These are phyloP conservation scores for Alectura lathami DNA, from an alignment of 2,113 vertebrate genomes.

Conservation along the genomic window DNA sequence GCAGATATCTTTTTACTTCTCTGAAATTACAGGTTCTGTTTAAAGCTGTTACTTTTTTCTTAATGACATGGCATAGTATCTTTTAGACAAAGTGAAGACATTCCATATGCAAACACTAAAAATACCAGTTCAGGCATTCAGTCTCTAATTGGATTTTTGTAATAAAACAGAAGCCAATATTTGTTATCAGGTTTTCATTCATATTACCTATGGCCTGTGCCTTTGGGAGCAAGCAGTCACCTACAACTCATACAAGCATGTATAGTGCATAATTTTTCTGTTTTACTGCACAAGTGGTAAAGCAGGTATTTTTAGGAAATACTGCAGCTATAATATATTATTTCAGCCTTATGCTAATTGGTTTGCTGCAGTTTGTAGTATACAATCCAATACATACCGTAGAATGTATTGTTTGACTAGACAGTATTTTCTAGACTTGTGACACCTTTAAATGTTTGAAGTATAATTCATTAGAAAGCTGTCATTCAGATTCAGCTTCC, in stretches of 20 bases:
- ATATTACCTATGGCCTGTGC: slow-evolving; percentile 27
- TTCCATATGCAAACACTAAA: slow-evolving; percentile 36
- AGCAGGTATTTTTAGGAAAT: slow-evolving; percentile 53
- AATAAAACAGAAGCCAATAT: slow-evolving; percentile 38
- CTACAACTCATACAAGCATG: not conserved
- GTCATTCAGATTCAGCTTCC: not conserved
- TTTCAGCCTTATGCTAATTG: slow-evolving; percentile 21
- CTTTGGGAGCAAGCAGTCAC: slow-evolving; percentile 44
- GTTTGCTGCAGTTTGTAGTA: slow-evolving; percentile 31
- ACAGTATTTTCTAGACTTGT: slow-evolving; percentile 32
- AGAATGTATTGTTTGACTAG: slow-evolving; percentile 4
- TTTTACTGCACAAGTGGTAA: slow-evolving; percentile 17
- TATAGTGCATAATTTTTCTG: not conserved
- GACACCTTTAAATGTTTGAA: not conserved
- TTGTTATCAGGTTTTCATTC: slow-evolving; percentile 20
- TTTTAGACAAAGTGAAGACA: slow-evolving; percentile 55
- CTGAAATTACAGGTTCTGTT: slow-evolving; percentile 41
- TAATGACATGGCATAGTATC: slow-evolving; percentile 3
- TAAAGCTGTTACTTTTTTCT: slow-evolving; percentile 54
- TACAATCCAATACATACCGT: slow-evolving; percentile 1
- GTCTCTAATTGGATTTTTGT: slow-evolving; percentile 42
- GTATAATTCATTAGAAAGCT: not conserved
- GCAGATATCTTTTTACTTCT: slow-evolving; percentile 30
- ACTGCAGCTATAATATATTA: slow-evolving; percentile 12
- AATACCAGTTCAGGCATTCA: slow-evolving; percentile 15